Evolutionary conservation across 64 coral and sea anemone species (phyloP).

Genomic region (Pachyseris speciosa): DNA sequence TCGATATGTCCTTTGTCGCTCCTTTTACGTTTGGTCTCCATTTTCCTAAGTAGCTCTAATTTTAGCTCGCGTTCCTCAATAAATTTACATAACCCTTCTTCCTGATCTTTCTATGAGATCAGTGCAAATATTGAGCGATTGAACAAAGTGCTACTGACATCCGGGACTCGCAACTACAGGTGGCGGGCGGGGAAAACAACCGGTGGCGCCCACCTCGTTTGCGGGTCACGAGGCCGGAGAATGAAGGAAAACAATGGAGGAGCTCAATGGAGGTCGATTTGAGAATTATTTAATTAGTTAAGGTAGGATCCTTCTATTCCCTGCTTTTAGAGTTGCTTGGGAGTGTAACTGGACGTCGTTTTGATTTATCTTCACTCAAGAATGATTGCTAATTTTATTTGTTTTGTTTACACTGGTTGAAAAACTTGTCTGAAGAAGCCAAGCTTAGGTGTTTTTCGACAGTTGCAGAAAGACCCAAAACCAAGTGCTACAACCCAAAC

Average conservation of each 20-base stretch:
- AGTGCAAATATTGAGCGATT: conserved; percentile 4
- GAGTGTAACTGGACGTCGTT: too few relatives aligned
- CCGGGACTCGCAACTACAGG: neutral
- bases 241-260: neutral
- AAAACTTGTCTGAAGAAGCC: too few relatives aligned
- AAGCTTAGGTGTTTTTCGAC: too few relatives aligned
- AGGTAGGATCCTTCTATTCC: too few relatives aligned
- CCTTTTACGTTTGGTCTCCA: conserved; percentile 4
- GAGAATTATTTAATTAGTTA: neutral
- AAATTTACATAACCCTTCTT: conserved; percentile 6
- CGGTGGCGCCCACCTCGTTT: conserved; percentile 4
- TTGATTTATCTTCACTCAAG: too few relatives aligned
- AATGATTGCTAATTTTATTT: too few relatives aligned
- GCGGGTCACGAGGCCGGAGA: neutral
- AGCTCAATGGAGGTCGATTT: neutral
- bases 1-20: conserved; percentile 14
- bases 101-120: conserved; percentile 33
- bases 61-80: neutral
- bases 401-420: too few relatives aligned
- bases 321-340: too few relatives aligned
- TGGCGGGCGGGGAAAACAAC: conserved; percentile 1
- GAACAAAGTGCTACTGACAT: conserved; percentile 21
- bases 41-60: neutral
- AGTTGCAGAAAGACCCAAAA: too few relatives aligned
- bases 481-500: too few relatives aligned